Evolutionary conservation across 2,888 invertebrate genomes (phyloP), one percentile per base, ranked within the genome.

Genomic region (Graphium colonna): DNA sequence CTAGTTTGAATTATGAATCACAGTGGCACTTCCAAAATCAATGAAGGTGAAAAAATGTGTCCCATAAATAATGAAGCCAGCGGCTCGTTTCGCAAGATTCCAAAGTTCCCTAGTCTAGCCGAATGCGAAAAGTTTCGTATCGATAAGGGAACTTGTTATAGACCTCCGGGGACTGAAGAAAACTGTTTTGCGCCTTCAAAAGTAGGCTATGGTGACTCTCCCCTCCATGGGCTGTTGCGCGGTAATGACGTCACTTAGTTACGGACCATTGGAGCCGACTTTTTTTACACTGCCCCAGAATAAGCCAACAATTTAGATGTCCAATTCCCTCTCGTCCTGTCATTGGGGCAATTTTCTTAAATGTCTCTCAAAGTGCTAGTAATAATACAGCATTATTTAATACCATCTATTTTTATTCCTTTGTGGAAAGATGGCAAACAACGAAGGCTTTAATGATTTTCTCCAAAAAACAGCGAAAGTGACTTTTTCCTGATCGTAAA

Each of bases 141-240:
- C 36, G 52, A 46, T 52, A 52, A 46, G 46, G 33, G 18, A 46
- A 46, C 45, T 52, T 46, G 41, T 46, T 52, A 52, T 46, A 33
- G 40, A 41, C 28, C 46, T 52, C 45, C 15, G 8, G 51, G 45
- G 51, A 40, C 18, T 41, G 45, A 43, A 2, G 36, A 31, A 44
- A 18, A 51, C 36, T 51, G 17, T 45, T 45, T 39, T 10, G 38
- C 4, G 38, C 13, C 44, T 40, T 21, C 41, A 28, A 8, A 40
- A 40, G 26, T 40, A 40, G 28, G 41, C 28, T n/a, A 16, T 12
- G 15, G 15, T 10, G 12, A 41, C n/a, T 3, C 38, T 12, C 17
- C 38, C 16, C 15, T 21, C 40, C 28, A 26, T 39, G 47, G 36
- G 10, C 28, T 12, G 48, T 31, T 40, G 13, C 13, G 7, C 21